Evolutionary conservation across 2,113 vertebrate genomes (phyloP).

Genomic region (Alouatta palliata): DNA sequence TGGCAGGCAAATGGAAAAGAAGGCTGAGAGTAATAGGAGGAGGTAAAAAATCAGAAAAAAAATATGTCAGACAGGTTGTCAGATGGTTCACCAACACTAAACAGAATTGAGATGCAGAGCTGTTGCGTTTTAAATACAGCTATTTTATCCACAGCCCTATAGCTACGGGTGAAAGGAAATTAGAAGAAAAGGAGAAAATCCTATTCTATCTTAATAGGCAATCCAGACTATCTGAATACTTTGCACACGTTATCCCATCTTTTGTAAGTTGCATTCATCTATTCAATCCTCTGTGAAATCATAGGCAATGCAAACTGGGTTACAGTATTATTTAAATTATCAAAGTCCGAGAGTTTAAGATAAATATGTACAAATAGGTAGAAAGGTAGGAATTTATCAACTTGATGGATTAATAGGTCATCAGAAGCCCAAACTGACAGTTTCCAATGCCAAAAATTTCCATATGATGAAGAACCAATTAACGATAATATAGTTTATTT

Average conservation of each 20-base stretch:
- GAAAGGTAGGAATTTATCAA: neutral
- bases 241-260: neutral
- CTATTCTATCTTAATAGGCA: neutral
- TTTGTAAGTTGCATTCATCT: neutral
- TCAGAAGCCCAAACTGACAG: neutral
- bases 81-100: neutral
- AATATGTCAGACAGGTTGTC: neutral
- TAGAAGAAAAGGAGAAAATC: neutral
- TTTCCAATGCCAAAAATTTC: constrained; percentile 18
- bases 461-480: neutral
- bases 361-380: neutral
- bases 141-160: neutral
- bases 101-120: neutral
- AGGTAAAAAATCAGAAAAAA: neutral
- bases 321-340: neutral
- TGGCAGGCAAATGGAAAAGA: neutral
- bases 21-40: neutral
- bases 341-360: neutral
- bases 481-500: neutral
- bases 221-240: neutral
- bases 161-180: neutral
- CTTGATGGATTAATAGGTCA: neutral
- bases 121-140: neutral
- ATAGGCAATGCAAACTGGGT: neutral
- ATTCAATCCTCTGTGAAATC: constrained; percentile 14